phyloP scores from a whole-genome alignment of 2,888 invertebrate species.

The Eristalis arbustorum region DNA sequence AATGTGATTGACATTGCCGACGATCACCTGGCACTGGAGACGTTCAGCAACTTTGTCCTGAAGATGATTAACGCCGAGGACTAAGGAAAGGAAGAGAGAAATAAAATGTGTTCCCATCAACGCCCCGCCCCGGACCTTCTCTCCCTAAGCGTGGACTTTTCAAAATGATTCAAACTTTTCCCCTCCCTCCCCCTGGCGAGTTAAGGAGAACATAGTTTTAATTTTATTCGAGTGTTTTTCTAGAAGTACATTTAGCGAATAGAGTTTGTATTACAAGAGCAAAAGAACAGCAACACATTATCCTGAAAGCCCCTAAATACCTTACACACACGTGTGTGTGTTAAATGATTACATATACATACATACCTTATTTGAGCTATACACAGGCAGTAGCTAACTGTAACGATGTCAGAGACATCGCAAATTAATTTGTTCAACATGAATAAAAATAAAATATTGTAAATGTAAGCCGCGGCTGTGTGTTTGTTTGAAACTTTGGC shows the following conservation, averaged over 20 bases:
- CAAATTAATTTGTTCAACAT: conserved; percentile 7
- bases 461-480: neutral
- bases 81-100: neutral
- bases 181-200: too few species aligned
- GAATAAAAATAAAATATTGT: conserved; percentile 5
- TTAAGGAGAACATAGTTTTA: conserved; percentile 6
- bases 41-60: conserved; percentile 76
- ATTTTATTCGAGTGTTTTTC: conserved; percentile 1
- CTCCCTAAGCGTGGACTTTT: neutral
- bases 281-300: neutral
- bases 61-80: conserved; percentile 71
- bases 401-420: conserved; percentile 59
- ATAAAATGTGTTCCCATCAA: neutral
- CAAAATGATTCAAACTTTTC: conserved; percentile 16
- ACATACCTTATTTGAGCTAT: conserved; percentile 5
- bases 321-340: neutral
- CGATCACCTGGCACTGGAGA: conserved; percentile 74
- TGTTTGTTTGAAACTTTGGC: too few species aligned
- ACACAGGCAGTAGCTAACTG: conserved; percentile 25
- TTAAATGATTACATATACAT: neutral
- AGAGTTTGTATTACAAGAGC: conserved; percentile 18
- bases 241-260: neutral
- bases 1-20: conserved; percentile 76
- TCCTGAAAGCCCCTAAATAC: neutral
- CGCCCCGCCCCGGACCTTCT: neutral